Evolutionary conservation across 2,113 vertebrate species (phyloP).

Genomic region (Stegastes partitus): DNA sequence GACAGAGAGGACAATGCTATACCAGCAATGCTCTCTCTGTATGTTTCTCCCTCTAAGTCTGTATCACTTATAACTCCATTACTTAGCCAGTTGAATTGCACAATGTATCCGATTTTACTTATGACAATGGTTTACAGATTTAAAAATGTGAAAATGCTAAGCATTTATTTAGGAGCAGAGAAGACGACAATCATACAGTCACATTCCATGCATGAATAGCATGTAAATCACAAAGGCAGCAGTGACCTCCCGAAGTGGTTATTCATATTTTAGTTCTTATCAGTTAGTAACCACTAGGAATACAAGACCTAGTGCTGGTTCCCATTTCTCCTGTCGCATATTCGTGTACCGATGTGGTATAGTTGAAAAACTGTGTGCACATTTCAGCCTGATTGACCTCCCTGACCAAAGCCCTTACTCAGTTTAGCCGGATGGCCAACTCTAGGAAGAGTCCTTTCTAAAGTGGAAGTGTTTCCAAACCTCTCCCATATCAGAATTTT

Average conservation of each 20-base stretch:
- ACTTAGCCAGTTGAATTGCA: not conserved
- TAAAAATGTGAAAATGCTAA: conserved; percentile 1
- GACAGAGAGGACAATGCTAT: conserved; percentile 17
- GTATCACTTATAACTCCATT: not conserved
- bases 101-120: not conserved
- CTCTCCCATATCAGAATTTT: not conserved
- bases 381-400: not conserved
- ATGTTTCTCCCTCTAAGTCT: conserved; percentile 1
- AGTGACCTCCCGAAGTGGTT: not conserved
- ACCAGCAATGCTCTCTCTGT: conserved; percentile 22
- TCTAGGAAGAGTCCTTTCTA: not conserved
- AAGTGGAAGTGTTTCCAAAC: not conserved
- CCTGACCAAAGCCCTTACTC: not conserved
- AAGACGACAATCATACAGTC: not conserved
- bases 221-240: not conserved
- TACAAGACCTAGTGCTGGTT: not conserved
- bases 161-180: not conserved
- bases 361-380: conserved; percentile 6
- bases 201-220: not conserved
- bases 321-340: not conserved
- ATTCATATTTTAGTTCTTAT: not conserved
- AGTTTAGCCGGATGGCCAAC: too few relatives aligned
- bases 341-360: not conserved
- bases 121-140: not conserved
- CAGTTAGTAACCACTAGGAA: not conserved